phyloP scores from a whole-genome alignment of 2,888 invertebrate genomes.

The Linnaemya vulpina region DNA sequence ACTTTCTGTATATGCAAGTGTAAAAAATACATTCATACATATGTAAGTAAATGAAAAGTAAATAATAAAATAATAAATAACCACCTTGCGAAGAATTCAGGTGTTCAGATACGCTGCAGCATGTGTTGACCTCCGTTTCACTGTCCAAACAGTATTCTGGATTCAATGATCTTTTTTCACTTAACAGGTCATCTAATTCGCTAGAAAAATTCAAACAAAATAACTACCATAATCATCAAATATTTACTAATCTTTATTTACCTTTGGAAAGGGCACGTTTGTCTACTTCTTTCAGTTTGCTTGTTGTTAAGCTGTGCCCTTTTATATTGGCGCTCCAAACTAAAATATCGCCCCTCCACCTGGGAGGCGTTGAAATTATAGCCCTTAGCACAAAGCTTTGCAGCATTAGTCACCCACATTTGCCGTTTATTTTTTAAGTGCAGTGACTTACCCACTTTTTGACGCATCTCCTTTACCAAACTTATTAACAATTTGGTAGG shows the following conservation, averaged over 20 bases:
- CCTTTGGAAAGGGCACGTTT: slow-evolving; percentile 9
- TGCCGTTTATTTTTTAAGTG: slow-evolving; percentile 15
- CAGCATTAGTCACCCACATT: slow-evolving; percentile 24
- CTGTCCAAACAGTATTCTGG: slow-evolving; percentile 24
- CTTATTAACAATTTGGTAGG: slow-evolving; percentile 8
- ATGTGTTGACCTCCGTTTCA: slow-evolving; percentile 27
- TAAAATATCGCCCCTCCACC: slow-evolving; percentile 27
- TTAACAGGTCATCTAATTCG: slow-evolving; percentile 8
- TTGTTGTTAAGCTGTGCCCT: slow-evolving; percentile 13
- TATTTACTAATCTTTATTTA: slow-evolving; percentile 24
- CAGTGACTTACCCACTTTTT: slow-evolving; percentile 17
- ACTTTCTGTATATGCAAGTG: slow-evolving; percentile 18
- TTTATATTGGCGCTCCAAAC: slow-evolving; percentile 33
- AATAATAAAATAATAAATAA: slow-evolving; percentile 38
- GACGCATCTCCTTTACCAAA: slow-evolving; percentile 14
- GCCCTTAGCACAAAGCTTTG: slow-evolving; percentile 24
- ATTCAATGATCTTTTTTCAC: slow-evolving; percentile 14
- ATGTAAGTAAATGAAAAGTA: slow-evolving; percentile 33
- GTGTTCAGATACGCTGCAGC: too few relatives aligned
- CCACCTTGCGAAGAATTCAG: too few relatives aligned
- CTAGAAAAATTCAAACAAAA: slow-evolving; percentile 18
- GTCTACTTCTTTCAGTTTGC: slow-evolving; percentile 23
- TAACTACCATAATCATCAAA: slow-evolving; percentile 30
- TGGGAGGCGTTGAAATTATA: slow-evolving; percentile 24
- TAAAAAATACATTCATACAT: slow-evolving; percentile 18